phyloP scores from a whole-genome alignment of 2,113 vertebrate genomes.

The Gnathonemus longibarbis region DNA sequence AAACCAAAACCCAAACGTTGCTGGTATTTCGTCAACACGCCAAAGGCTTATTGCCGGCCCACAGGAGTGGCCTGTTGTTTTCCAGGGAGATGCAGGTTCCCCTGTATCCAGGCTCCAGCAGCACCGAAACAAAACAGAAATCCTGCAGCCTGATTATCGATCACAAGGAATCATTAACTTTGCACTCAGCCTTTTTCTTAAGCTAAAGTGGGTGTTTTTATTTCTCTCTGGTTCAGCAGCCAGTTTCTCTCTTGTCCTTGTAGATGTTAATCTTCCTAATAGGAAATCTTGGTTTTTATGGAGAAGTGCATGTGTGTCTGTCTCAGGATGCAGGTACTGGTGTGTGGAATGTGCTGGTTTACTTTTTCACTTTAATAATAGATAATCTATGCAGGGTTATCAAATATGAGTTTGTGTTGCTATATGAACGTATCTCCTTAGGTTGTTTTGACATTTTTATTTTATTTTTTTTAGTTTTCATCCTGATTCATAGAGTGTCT shows the following conservation, averaged over 20 bases:
- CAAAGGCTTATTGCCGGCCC: neutral
- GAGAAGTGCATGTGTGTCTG: neutral
- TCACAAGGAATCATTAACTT: neutral
- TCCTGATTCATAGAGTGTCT: neutral
- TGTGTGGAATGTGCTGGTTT: neutral
- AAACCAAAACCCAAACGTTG: neutral
- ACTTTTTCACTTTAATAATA: neutral
- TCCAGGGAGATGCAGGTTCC: neutral
- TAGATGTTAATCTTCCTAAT: conserved; percentile 36
- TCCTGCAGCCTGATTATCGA: neutral
- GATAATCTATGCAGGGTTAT: neutral
- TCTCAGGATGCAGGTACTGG: neutral
- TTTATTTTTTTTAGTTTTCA: neutral
- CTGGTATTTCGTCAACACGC: neutral
- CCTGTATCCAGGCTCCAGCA: neutral
- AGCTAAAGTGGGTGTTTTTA: neutral
- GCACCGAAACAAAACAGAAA: neutral
- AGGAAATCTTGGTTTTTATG: conserved; percentile 15
- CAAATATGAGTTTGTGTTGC: neutral
- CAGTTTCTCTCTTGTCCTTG: conserved; percentile 10
- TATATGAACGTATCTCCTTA: neutral
- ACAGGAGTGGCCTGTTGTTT: neutral
- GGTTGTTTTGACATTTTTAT: neutral
- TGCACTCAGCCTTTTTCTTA: neutral
- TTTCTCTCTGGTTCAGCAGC: neutral